Evolutionary conservation across 2,797 vertebrate species (phyloP), one percentile per base, ranked within the genome.

Genomic region (Notoglanidium macrostoma): DNA sequence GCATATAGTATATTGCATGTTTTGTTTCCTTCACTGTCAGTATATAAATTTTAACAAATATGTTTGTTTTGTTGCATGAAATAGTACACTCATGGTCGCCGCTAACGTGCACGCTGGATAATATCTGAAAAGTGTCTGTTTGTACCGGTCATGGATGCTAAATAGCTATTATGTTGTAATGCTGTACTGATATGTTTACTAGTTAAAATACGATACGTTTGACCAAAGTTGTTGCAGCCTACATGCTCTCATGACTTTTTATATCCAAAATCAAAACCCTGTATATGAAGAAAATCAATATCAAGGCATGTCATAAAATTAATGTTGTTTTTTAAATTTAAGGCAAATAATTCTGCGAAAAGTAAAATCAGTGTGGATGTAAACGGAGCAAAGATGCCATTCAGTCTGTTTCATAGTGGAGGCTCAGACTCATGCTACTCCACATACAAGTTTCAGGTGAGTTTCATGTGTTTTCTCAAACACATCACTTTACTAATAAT

Each of bases 371-470:
- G 21, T 73, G 88, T 79, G 91, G 90, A 88, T 89, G 89, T 67
- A 83, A 72, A 57, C 80, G 87, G 91, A 65, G 63, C 89, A 87
- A 94, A 55, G 88, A 93, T 94, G 92, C 93, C 91, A 4, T 94
- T 93, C 81, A 91, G 93, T 79, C 87, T 90, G 17, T 89, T 90
- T 89, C 92, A 92, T 26, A 90, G 74, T 79, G 46, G 79, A 40
- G 90, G 84, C 70, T 84, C 89, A 83, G 93, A 93, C 84, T 92
- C 92, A 8, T 89, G 92, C 32, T 93, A 93, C 78, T 91, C 92
- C 15, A 67, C 89, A 6, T 88, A 88, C 61, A 91, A 87, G 86
- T 68, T 91, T 80, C 88, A 92, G 90, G 92, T 92, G 82, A 90
- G 86, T 59, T 26, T n/a, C 49, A 49, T 49, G 49, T 10, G 3